Conservation (phyloP, 2,113 vertebrate genomes). For the Ammodytes dubius region DNA sequence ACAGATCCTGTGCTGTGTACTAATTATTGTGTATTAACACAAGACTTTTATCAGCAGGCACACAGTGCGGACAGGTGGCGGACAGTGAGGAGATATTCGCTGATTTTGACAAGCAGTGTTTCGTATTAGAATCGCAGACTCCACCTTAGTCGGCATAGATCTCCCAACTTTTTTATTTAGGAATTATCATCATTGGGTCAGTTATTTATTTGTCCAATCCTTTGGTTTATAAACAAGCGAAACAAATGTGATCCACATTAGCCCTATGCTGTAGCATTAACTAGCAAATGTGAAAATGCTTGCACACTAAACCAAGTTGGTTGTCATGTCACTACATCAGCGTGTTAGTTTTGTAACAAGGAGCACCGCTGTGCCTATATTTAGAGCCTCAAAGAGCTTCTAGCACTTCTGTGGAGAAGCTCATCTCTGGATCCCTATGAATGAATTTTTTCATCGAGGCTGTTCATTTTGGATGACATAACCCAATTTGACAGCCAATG, state of each 20-base stretch:
- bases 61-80: too few species aligned
- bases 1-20: too few species aligned
- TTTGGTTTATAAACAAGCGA: background rate
- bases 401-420: background rate
- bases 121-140: too few species aligned
- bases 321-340: background rate
- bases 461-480: background rate
- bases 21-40: too few species aligned
- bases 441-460: slow-evolving; percentile 2
- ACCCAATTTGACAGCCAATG: background rate
- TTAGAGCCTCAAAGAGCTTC: background rate
- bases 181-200: too few species aligned
- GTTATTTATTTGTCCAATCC: background rate
- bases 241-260: background rate
- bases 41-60: too few species aligned
- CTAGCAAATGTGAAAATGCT: background rate
- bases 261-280: background rate
- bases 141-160: background rate
- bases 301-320: background rate
- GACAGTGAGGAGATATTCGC: too few species aligned
- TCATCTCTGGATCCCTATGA: background rate
- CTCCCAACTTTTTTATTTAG: background rate
- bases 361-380: background rate
- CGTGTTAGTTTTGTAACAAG: background rate
- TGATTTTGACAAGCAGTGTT: too few species aligned